A percentile compares a stretch with the other conserved stretches of the same genome.
phyloP scores from a whole-genome alignment of 2,888 invertebrate species.

The Tipula vernalis region DNA sequence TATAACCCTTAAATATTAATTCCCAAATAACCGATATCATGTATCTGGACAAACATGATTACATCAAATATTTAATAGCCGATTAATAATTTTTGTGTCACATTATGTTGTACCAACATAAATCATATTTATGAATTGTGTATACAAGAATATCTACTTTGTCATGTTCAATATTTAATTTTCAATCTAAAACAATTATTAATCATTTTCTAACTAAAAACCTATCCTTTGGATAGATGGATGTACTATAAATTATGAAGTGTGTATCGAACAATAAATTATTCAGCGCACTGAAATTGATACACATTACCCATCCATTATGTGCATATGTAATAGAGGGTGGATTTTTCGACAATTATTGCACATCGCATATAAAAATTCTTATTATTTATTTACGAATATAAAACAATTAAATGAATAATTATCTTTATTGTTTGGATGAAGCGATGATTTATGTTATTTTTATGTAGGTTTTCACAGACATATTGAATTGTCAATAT shows the following conservation, averaged over 20 bases:
- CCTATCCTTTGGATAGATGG: not conserved
- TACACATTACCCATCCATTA: not conserved
- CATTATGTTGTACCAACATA: not conserved
- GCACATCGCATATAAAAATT: not conserved
- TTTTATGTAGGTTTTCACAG: not conserved
- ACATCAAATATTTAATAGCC: not conserved
- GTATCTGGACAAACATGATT: not conserved
- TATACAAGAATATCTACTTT: not conserved
- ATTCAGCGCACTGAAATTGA: not conserved
- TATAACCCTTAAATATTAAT: no score
- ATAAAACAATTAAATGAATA: not conserved
- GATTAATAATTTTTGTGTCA: not conserved
- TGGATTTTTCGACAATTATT: not conserved
- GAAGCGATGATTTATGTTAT: not conserved
- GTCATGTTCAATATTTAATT: constrained; percentile 4
- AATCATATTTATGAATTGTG: not conserved
- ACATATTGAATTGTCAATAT: not conserved
- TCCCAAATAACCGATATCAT: not conserved
- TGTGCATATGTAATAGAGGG: not conserved
- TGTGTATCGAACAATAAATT: not conserved
- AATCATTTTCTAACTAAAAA: not conserved
- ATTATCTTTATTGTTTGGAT: not conserved
- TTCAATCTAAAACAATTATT: not conserved
- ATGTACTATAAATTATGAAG: not conserved
- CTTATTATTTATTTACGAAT: not conserved